Conservation (phyloP, 2,797 vertebrate genomes). For the Epinephelus malabaricus region DNA sequence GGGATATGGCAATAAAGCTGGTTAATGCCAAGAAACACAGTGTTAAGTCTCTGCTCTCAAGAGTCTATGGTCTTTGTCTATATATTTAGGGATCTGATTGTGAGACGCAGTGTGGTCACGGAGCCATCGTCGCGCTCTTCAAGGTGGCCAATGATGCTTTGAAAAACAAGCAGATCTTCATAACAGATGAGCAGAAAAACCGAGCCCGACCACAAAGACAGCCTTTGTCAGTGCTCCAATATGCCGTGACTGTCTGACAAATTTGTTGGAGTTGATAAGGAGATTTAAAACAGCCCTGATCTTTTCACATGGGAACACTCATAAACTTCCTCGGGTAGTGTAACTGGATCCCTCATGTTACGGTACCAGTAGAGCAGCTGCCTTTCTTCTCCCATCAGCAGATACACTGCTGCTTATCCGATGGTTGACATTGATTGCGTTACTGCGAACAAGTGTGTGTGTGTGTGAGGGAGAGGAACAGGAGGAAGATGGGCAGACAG, state of each 20-base stretch:
- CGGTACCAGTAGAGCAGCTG: constrained; percentile 65
- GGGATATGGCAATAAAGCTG: constrained; percentile 24
- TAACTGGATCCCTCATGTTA: constrained; percentile 83
- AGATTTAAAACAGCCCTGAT: constrained; percentile 75
- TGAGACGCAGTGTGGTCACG: constrained; percentile 63
- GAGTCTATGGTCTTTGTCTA: constrained; percentile 38
- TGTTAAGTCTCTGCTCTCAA: not conserved
- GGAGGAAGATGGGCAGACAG: constrained; percentile 15
- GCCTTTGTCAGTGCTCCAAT: constrained; percentile 84
- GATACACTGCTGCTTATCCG: constrained; percentile 59
- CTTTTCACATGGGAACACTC: constrained; percentile 70
- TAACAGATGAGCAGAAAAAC: constrained; percentile 68
- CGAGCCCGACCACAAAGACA: constrained; percentile 78
- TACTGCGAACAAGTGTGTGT: constrained; percentile 28
- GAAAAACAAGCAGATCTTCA: constrained; percentile 80
- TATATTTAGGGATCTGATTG: constrained; percentile 56
- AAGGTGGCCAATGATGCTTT: constrained; percentile 80
- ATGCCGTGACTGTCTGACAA: constrained; percentile 87
- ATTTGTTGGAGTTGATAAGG: constrained; percentile 83
- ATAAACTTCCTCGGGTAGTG: constrained; percentile 75
- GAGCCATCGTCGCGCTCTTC: constrained; percentile 63
- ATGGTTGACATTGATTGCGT: constrained; percentile 63
- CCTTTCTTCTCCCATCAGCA: constrained; percentile 67
- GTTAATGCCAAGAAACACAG: constrained; percentile 7
- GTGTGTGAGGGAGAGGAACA: constrained; percentile 11